Percentiles rank a stretch among this genome's conserved stretches.
These are phyloP conservation scores for Ditylenchus dipsaci DNA, from an alignment of 1,140 invertebrate species.

Conservation along the genomic window DNA sequence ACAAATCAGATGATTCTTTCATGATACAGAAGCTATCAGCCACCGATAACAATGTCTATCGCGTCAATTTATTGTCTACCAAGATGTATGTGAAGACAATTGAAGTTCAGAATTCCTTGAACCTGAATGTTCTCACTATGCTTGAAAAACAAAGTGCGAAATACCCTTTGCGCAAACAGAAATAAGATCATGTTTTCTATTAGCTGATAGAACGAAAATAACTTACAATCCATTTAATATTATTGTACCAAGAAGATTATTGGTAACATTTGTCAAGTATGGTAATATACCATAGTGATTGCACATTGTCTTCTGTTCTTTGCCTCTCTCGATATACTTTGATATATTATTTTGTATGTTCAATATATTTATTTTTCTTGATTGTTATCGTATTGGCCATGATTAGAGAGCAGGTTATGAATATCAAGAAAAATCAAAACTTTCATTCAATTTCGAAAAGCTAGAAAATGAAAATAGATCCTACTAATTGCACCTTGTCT, in stretches of 20 bases:
- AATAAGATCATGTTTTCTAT: constrained; percentile 17
- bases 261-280: background rate
- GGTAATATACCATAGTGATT: no score
- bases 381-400: no score
- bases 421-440: no score
- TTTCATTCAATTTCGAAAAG: no score
- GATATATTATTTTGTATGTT: no score
- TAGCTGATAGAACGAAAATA: background rate
- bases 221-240: background rate
- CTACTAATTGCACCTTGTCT: no score
- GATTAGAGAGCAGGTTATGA: no score
- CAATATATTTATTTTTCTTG: no score
- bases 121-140: constrained; percentile 18
- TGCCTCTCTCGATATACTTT: no score
- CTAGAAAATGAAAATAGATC: no score
- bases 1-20: constrained; percentile 14
- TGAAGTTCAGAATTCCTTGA: constrained; percentile 27
- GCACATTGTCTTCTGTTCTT: no score
- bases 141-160: constrained; percentile 22
- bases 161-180: constrained; percentile 11
- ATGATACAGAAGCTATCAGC: constrained; percentile 7
- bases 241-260: background rate
- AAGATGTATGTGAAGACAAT: constrained; percentile 24
- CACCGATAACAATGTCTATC: constrained; percentile 7
- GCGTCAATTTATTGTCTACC: constrained; percentile 14